Percentiles rank a stretch among this genome's conserved stretches.
phyloP scores from a whole-genome alignment of 2,113 vertebrate species.

The Genyomyrus donnyi region DNA sequence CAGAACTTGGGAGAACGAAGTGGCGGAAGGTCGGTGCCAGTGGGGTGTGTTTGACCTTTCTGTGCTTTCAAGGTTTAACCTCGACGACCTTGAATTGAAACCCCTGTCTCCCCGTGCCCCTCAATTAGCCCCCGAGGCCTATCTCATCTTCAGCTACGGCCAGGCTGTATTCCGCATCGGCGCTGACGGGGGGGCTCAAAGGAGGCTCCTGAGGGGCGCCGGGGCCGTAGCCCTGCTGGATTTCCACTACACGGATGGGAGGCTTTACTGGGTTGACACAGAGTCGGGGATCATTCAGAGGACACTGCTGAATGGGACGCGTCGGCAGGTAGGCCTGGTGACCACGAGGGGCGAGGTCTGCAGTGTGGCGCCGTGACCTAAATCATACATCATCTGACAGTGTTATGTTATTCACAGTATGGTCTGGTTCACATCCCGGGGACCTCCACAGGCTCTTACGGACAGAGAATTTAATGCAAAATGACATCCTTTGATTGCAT shows the following conservation, averaged over 20 bases:
- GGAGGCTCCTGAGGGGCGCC: constrained; percentile 58
- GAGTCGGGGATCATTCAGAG: constrained; percentile 68
- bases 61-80: neutral
- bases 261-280: constrained; percentile 78
- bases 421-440: neutral
- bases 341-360: neutral
- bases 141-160: constrained; percentile 76
- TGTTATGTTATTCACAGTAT: neutral
- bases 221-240: constrained; percentile 66
- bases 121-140: constrained; percentile 65
- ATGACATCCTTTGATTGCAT: neutral
- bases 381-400: neutral
- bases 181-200: constrained; percentile 68
- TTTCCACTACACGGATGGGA: constrained; percentile 70
- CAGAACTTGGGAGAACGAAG: neutral
- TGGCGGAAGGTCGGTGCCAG: neutral
- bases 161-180: constrained; percentile 73
- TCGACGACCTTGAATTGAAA: neutral
- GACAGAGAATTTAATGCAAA: neutral
- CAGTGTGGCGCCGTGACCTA: neutral
- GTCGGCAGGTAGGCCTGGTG: constrained; percentile 66
- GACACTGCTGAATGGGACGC: constrained; percentile 64
- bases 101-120: constrained; percentile 17
- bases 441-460: neutral
- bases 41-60: neutral